Evolutionary conservation across 2,797 vertebrate genomes (phyloP).

Genomic region (Alectoris magna): DNA sequence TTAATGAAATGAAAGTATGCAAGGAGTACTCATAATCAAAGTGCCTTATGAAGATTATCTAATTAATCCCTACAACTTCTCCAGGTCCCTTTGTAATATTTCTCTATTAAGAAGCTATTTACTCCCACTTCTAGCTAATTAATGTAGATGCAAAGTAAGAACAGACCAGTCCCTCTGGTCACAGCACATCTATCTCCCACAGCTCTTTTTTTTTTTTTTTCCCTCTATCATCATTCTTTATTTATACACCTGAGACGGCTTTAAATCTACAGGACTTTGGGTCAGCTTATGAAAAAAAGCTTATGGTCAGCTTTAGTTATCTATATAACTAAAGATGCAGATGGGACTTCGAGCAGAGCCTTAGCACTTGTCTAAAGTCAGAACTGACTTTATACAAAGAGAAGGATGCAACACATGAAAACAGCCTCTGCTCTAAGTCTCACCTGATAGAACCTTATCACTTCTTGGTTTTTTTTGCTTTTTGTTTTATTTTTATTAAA

Average conservation of each 20-base stretch:
- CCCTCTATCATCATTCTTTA: conserved; percentile 12
- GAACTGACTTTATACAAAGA: background rate
- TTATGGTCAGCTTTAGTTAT: background rate
- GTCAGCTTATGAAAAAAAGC: background rate
- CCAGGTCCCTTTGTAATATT: conserved; percentile 43
- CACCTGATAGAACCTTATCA: background rate
- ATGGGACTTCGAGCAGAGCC: background rate
- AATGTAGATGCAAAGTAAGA: conserved; percentile 19
- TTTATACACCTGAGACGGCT: background rate
- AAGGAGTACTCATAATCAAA: background rate
- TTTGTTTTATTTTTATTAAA: background rate
- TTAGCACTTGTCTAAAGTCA: background rate
- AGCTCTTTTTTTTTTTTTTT: conserved; percentile 40
- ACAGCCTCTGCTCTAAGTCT: background rate
- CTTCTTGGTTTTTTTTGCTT: background rate
- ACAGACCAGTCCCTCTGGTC: conserved; percentile 9
- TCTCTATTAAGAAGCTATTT: conserved; percentile 50
- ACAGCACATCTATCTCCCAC: conserved; percentile 15
- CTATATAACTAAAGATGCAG: background rate
- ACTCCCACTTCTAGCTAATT: conserved; percentile 39
- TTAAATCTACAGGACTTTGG: conserved; percentile 4
- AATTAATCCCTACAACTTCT: conserved; percentile 51
- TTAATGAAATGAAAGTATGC: conserved; percentile 24
- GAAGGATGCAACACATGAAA: background rate
- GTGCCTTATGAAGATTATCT: conserved; percentile 19